These are phyloP conservation scores for Amblyornis subalaris DNA, from an alignment of 2,113 vertebrate genomes.

Conservation along the genomic window DNA sequence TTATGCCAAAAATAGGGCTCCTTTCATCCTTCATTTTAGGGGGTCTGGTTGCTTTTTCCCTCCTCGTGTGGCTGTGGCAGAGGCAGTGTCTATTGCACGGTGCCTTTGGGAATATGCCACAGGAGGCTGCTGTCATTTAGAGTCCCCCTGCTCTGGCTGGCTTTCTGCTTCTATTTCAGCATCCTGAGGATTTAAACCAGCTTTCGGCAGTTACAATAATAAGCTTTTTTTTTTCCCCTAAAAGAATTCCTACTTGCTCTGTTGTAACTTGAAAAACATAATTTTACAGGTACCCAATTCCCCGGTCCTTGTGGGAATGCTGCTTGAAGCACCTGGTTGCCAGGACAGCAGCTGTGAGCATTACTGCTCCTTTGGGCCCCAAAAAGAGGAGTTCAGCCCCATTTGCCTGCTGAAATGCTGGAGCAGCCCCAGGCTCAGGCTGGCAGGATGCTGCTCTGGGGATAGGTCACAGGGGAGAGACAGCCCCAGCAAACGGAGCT, in stretches of 20 bases:
- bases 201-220: not conserved
- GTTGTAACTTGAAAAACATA: not conserved
- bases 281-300: not conserved
- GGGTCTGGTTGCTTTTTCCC: not conserved
- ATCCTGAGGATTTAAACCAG: not conserved
- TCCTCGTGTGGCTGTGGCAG: not conserved
- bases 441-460: not conserved
- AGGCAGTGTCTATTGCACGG: not conserved
- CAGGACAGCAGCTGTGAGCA: not conserved
- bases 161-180: not conserved
- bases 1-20: not conserved
- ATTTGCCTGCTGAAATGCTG: not conserved
- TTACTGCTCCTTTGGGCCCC: not conserved
- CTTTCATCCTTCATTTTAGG: not conserved
- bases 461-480: not conserved
- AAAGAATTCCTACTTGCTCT: not conserved
- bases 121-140: not conserved
- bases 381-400: not conserved
- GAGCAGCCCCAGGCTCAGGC: not conserved
- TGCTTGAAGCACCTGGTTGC: not conserved
- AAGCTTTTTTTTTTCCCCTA: not conserved
- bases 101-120: accelerated
- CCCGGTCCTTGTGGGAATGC: not conserved
- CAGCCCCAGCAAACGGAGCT: accelerated
- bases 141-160: not conserved